phyloP scores from a whole-genome alignment of 2,888 invertebrate species.

The Xanthostigma xanthostigma region DNA sequence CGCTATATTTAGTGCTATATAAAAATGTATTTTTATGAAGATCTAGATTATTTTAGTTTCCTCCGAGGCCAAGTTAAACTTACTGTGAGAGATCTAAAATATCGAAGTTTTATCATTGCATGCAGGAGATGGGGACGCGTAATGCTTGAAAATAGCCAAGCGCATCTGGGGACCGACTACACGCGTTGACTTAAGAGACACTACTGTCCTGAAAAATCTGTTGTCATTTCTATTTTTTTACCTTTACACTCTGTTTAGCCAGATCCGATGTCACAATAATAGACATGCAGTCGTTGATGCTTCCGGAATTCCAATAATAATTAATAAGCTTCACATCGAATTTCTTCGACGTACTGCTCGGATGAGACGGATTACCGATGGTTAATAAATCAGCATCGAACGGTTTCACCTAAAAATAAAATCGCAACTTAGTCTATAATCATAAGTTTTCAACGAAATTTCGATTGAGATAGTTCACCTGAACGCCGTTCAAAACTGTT shows the following conservation, averaged over 20 bases:
- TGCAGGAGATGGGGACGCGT: too few relatives aligned
- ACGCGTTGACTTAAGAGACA: too few relatives aligned
- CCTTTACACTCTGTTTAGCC: constrained; percentile 22
- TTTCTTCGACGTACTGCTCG: constrained; percentile 15
- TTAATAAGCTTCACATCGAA: constrained; percentile 23
- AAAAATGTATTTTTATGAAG: too few relatives aligned
- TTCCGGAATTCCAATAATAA: constrained; percentile 26
- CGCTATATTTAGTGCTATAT: too few relatives aligned
- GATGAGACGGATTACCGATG: constrained; percentile 16
- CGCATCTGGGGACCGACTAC: too few relatives aligned
- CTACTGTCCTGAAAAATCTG: too few relatives aligned
- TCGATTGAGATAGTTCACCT: constrained; percentile 22
- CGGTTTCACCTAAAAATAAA: constrained; percentile 20
- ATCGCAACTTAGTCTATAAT: background rate
- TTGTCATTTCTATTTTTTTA: constrained; percentile 7
- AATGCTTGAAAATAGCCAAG: too few relatives aligned
- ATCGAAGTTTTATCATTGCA: too few relatives aligned
- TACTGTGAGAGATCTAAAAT: too few relatives aligned
- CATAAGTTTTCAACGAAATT: background rate
- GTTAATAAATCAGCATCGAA: constrained; percentile 23
- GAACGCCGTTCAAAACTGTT: constrained; percentile 37
- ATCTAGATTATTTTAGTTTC: too few relatives aligned
- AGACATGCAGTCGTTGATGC: constrained; percentile 23
- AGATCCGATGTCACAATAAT: constrained; percentile 20
- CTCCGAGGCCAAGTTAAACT: too few relatives aligned